A percentile compares a stretch with the other conserved stretches of the same genome.
These are phyloP conservation scores for Hydropsyche betteni DNA, from an alignment of 2,888 invertebrate species.

Conservation along the genomic window DNA sequence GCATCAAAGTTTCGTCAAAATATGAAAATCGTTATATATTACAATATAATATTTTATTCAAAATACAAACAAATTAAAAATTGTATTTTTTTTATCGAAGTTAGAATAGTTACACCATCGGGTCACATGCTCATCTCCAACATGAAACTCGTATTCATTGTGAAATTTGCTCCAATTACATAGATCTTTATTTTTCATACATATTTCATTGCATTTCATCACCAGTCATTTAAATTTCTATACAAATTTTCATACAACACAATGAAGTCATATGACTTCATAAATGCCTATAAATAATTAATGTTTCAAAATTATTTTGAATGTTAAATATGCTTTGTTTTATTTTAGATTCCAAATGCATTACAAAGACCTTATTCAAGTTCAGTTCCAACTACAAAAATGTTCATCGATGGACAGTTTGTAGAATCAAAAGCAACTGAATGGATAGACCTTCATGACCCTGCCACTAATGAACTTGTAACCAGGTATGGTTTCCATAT, in stretches of 20 bases:
- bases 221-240: conserved; percentile 5
- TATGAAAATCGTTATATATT: too few relatives aligned
- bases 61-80: too few relatives aligned
- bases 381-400: conserved; percentile 81
- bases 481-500: conserved; percentile 62
- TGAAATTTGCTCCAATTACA: conserved; percentile 46
- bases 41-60: too few relatives aligned
- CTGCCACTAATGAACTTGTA: conserved; percentile 88
- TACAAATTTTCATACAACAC: conserved; percentile 2
- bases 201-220: conserved; percentile 19
- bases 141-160: conserved; percentile 30
- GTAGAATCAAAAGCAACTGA: conserved; percentile 91
- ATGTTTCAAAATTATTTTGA: neutral
- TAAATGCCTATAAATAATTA: too few relatives aligned
- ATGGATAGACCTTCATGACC: conserved; percentile 96
- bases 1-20: too few relatives aligned
- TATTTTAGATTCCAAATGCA: conserved; percentile 53
- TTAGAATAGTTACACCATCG: conserved; percentile 17
- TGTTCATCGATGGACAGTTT: conserved; percentile 95
- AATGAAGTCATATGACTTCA: neutral
- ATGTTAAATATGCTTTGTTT: neutral
- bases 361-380: conserved; percentile 65
- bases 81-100: neutral
- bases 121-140: conserved; percentile 15
- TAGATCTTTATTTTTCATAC: conserved; percentile 40